These are phyloP conservation scores for Bergia sp. DNA, from an alignment of 92 coral and sea anemone genomes.

Conservation along the genomic window DNA sequence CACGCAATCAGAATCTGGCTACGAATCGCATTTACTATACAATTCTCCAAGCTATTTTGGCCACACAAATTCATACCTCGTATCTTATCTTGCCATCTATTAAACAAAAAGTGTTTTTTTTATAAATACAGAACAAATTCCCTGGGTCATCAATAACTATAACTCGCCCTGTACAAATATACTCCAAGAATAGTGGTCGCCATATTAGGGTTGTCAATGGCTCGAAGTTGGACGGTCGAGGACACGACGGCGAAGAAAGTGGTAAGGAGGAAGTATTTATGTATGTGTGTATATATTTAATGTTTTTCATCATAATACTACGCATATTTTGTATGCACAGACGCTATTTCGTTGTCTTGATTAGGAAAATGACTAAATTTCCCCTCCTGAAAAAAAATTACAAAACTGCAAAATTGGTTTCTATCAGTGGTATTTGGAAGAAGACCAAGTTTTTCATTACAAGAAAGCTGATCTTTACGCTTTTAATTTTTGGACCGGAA, in stretches of 20 bases:
- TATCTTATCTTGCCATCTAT: neutral
- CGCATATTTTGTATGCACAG: neutral
- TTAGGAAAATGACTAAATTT: neutral
- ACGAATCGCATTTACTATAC: neutral
- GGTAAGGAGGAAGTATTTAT: slow-evolving; percentile 5
- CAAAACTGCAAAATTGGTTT: neutral
- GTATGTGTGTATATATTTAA: no score
- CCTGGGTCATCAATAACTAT: slow-evolving; percentile 21
- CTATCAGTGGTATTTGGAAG: neutral
- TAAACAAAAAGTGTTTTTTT: neutral
- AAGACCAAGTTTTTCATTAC: neutral
- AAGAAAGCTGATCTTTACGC: neutral
- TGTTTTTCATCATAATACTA: no score
- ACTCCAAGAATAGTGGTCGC: slow-evolving; percentile 25
- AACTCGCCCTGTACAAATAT: slow-evolving; percentile 36
- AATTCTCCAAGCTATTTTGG: neutral
- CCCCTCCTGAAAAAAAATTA: neutral
- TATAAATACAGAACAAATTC: slow-evolving; percentile 12
- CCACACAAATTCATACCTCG: neutral
- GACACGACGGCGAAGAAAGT: slow-evolving; percentile 16
- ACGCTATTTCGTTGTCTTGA: neutral
- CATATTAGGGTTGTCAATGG: slow-evolving; percentile 32
- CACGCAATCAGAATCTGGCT: slow-evolving; percentile 11
- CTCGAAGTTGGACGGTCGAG: slow-evolving; percentile 18
- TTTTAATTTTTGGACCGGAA: neutral